phyloP scores from a whole-genome alignment of 2,797 vertebrate species.

The Adelosebastes latens region DNA sequence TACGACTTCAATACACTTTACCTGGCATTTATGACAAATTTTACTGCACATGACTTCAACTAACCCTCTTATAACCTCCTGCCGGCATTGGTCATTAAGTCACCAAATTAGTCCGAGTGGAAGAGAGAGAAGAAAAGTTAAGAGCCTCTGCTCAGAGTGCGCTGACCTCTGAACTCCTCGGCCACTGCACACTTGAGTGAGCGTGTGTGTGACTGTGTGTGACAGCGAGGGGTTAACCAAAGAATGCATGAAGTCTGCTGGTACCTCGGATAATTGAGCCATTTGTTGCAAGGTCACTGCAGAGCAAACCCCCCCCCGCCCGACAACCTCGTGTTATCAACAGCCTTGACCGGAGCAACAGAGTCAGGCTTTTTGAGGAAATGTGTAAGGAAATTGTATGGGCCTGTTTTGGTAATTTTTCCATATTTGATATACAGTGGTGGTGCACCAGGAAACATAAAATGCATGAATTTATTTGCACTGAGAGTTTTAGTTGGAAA shows the following conservation, averaged over 20 bases:
- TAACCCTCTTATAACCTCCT: slow-evolving; percentile 14
- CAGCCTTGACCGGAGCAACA: slow-evolving; percentile 35
- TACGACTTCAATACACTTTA: slow-evolving; percentile 38
- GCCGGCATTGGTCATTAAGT: slow-evolving; percentile 50
- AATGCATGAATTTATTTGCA: neutral
- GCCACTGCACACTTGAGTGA: slow-evolving; percentile 59
- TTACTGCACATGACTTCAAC: slow-evolving; percentile 42
- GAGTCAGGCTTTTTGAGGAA: neutral
- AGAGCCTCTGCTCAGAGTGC: slow-evolving; percentile 44
- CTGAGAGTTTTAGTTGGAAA: neutral
- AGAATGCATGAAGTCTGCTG: slow-evolving; percentile 72
- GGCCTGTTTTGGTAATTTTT: neutral
- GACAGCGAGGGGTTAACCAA: slow-evolving; percentile 70
- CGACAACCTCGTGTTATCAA: neutral
- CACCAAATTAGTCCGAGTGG: slow-evolving; percentile 62
- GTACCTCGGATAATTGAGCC: slow-evolving; percentile 72
- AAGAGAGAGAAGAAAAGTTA: slow-evolving; percentile 50
- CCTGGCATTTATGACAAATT: slow-evolving; percentile 47
- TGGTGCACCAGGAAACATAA: neutral
- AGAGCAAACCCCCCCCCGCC: slow-evolving; percentile 10
- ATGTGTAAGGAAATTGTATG: neutral
- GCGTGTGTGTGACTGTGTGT: slow-evolving; percentile 61
- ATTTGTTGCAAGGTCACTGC: slow-evolving; percentile 76
- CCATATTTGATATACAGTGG: neutral
- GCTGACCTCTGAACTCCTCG: slow-evolving; percentile 59